Evolutionary conservation across 2,113 vertebrate species (phyloP).

Genomic region (Cyanoderma ruficeps): DNA sequence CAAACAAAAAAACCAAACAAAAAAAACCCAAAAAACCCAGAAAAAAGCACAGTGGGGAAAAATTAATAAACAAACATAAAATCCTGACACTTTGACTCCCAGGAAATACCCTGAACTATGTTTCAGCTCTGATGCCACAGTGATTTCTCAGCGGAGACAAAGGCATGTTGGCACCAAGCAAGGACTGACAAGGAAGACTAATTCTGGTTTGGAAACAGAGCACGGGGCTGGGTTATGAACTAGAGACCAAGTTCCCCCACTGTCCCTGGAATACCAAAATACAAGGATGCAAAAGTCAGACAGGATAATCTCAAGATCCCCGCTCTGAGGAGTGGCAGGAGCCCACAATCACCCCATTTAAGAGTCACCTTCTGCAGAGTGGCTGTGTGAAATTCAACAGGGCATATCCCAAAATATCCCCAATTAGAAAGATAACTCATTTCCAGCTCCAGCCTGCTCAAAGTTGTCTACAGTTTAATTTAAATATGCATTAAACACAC

Average conservation of each 20-base stretch:
- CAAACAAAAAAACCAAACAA: too few species aligned
- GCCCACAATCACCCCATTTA: background rate
- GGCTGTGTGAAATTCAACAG: background rate
- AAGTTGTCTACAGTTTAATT: constrained; percentile 62
- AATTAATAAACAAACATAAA: background rate
- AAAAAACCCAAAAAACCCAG: too few species aligned
- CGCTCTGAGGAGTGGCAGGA: background rate
- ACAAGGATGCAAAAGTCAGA: background rate
- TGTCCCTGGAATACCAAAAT: background rate
- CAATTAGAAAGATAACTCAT: constrained; percentile 40
- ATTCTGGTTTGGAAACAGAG: background rate
- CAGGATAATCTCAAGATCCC: background rate
- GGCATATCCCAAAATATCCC: constrained; percentile 22
- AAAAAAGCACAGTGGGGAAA: fast-evolving
- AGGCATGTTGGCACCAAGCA: background rate
- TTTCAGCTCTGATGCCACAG: background rate
- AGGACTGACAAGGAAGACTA: background rate
- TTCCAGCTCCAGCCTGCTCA: constrained; percentile 28
- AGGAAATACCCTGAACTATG: background rate
- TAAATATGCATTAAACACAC: constrained; percentile 51
- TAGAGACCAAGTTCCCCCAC: background rate
- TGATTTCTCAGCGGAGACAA: fast-evolving
- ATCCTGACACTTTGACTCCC: background rate
- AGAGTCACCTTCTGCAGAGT: background rate
- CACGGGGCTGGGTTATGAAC: background rate